Evolutionary conservation across 2,797 vertebrate genomes (phyloP), one percentile per base, ranked within the genome.

Genomic region (Hoplostethus atlanticus): DNA sequence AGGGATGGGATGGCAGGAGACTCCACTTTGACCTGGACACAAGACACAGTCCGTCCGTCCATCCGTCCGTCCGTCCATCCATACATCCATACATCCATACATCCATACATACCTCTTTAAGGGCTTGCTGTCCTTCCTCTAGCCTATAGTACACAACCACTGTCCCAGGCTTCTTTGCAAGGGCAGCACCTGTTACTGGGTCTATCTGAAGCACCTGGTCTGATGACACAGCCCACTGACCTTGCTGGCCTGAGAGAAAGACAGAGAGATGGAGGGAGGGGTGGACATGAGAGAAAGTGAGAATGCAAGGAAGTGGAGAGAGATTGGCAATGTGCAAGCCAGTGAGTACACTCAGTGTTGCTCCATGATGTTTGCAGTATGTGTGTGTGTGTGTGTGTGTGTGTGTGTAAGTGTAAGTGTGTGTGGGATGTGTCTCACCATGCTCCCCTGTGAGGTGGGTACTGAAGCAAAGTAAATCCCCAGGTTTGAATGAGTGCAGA

Each of bases 381-480:
- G 28, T 46, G 44, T 13, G 25, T 46, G 57, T 48, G 28, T 34
- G 15, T 48, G 28, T 34, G 15, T 48, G 28, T 34, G 15, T 48
- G 28, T 34, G 15, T 68, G 50, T 48, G 28, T 34, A 5, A 30
- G 54, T 38, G 3, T 40, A 9, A 6, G n/a, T 16, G 46, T 34
- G 60, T 48, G 28, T 34, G 15, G 8, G 16, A 5, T 46, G 36
- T 68, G 51, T 48, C 36, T 48, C 57, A 94, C 94, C 93, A 1
- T 91, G 83, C 2, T 81, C 79, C 72, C 61, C 76, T 55, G 91
- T 87, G 0, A 95, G 87, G 10, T 85, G 50, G 2, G 89, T 90
- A 64, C 72, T 87, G 87, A 94, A 94, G 76, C 94, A 95, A 83
- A 94, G 77, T 30, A 93, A 80, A n/a, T 93, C 93, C 6, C 94